Evolutionary conservation across 2,113 vertebrate genomes (phyloP).

Genomic region (Daboia siamensis): DNA sequence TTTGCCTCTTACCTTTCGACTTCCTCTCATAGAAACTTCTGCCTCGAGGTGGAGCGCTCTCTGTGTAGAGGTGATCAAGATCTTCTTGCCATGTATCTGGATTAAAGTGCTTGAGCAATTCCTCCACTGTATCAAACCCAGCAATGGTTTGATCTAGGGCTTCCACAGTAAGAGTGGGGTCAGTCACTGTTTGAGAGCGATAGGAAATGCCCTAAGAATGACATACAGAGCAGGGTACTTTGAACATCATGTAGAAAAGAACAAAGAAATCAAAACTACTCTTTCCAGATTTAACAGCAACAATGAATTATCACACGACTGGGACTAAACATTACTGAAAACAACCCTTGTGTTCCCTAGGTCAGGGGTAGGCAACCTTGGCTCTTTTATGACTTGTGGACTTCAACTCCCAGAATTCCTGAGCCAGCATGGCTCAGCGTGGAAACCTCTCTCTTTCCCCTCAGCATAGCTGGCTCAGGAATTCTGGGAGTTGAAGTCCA

Average conservation of each 20-base stretch:
- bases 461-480: too few relatives aligned
- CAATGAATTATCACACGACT: not conserved
- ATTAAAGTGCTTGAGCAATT: slow-evolving; percentile 84
- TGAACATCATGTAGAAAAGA: slow-evolving; percentile 33
- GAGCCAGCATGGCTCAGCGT: too few relatives aligned
- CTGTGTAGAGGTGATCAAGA: slow-evolving; percentile 84
- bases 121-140: slow-evolving; percentile 87
- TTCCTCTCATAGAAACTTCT: slow-evolving; percentile 85
- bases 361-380: too few relatives aligned
- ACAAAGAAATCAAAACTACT: slow-evolving; percentile 24
- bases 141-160: slow-evolving; percentile 87
- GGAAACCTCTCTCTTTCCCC: too few relatives aligned
- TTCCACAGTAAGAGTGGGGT: slow-evolving; percentile 76
- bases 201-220: slow-evolving; percentile 71
- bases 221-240: slow-evolving; percentile 68
- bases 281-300: not conserved
- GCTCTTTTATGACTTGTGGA: too few relatives aligned
- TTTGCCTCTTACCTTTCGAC: slow-evolving; percentile 81
- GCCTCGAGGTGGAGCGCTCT: slow-evolving; percentile 80
- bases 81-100: slow-evolving; percentile 92
- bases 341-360: not conserved
- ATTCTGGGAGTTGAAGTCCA: too few relatives aligned
- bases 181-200: slow-evolving; percentile 73
- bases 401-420: too few relatives aligned
- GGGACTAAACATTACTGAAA: not conserved